Conservation (phyloP, 2,113 vertebrate species). For the Conger conger region DNA sequence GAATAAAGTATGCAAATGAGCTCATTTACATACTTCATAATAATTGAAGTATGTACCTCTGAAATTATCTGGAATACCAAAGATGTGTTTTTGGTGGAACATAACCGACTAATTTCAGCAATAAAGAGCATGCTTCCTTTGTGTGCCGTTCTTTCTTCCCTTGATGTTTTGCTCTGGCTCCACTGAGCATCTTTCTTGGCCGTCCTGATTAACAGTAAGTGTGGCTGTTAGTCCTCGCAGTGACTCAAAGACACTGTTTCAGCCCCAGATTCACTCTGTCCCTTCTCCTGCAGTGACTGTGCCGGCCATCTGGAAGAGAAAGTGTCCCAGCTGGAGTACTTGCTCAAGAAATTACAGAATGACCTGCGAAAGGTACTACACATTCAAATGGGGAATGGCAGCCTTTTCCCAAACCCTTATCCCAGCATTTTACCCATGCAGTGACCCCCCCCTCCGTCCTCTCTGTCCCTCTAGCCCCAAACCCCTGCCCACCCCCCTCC, state of each 20-base stretch:
- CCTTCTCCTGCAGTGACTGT: conserved; percentile 18
- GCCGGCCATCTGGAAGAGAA: conserved; percentile 79
- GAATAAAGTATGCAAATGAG: too few relatives aligned
- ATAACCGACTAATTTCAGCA: not conserved
- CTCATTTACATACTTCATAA: too few relatives aligned
- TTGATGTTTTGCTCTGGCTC: not conserved
- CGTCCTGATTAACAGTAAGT: not conserved
- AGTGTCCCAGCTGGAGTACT: conserved; percentile 83
- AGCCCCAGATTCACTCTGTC: not conserved
- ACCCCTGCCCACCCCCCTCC: conserved; percentile 10
- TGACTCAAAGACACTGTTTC: not conserved
- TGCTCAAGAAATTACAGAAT: conserved; percentile 84
- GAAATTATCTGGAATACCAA: too few relatives aligned
- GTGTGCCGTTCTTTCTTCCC: not conserved
- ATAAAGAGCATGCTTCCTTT: not conserved
- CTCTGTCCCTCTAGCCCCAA: not conserved
- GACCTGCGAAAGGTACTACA: conserved; percentile 84
- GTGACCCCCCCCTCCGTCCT: conserved; percentile 15
- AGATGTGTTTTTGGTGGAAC: too few relatives aligned
- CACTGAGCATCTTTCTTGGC: not conserved
- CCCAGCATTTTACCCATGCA: conserved; percentile 24
- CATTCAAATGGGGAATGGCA: conserved; percentile 40
- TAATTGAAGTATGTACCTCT: too few relatives aligned
- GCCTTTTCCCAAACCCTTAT: not conserved
- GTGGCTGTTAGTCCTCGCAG: not conserved